A percentile compares a stretch with the other conserved stretches of the same genome.
Evolutionary conservation across 2,888 invertebrate species (phyloP).

Genomic region (Onchidella celtica): DNA sequence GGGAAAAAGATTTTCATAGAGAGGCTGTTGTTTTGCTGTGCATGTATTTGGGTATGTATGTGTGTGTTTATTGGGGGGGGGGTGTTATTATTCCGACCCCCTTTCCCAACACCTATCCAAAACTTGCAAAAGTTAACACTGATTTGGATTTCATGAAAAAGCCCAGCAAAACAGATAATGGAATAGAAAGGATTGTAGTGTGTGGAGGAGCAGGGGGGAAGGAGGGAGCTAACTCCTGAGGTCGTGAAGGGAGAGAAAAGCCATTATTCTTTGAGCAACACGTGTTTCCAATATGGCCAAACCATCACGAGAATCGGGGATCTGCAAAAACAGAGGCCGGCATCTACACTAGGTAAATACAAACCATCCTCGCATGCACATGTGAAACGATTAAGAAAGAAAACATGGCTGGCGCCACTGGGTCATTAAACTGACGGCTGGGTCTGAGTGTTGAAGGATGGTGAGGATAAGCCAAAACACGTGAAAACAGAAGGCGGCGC

Average conservation of each 20-base stretch:
- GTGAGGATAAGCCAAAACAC: slow-evolving; percentile 24
- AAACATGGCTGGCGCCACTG: slow-evolving; percentile 68
- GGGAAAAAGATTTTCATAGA: no score
- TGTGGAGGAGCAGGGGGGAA: slow-evolving; percentile 14
- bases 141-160: no score
- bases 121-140: no score
- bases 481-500: slow-evolving; percentile 37
- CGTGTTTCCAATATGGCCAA: slow-evolving; percentile 56
- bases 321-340: slow-evolving; percentile 52
- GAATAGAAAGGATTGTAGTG: neutral
- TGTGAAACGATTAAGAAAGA: slow-evolving; percentile 68
- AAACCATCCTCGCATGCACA: slow-evolving; percentile 58
- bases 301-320: slow-evolving; percentile 35
- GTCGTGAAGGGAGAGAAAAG: slow-evolving; percentile 27
- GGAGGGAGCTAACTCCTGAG: slow-evolving; percentile 29
- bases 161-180: neutral
- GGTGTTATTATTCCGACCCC: no score
- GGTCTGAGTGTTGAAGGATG: slow-evolving; percentile 33
- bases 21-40: no score
- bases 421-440: slow-evolving; percentile 57
- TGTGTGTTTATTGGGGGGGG: no score
- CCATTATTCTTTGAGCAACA: slow-evolving; percentile 46
- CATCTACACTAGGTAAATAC: slow-evolving; percentile 55
- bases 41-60: no score
- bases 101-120: no score